These are phyloP conservation scores for Gastrophryne carolinensis DNA, from an alignment of 2,797 vertebrate genomes.

Conservation along the genomic window DNA sequence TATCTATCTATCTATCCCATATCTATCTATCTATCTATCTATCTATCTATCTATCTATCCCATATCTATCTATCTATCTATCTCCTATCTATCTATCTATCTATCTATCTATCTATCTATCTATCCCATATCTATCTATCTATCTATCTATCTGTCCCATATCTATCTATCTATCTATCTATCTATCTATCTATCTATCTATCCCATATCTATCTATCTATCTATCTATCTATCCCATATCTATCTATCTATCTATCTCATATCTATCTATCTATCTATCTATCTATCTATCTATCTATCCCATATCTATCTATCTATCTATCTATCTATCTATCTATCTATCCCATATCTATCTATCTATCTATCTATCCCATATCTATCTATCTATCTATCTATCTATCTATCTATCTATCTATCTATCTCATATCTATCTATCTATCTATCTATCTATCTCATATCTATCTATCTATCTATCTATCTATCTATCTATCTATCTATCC, in stretches of 20 bases:
- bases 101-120: not conserved
- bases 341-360: not conserved
- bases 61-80: not conserved
- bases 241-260: no score
- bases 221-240: not conserved
- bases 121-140: not conserved
- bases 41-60: not conserved
- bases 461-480: no score
- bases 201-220: not conserved
- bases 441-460: no score
- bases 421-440: no score
- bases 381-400: not conserved
- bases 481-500: no score
- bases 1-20: not conserved
- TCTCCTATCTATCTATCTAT: not conserved
- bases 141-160: not conserved
- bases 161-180: not conserved
- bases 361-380: not conserved
- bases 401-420: no score
- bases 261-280: not conserved
- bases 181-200: no score
- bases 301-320: not conserved
- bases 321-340: no score
- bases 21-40: no score
- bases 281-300: no score